Evolutionary conservation across 2,888 invertebrate genomes (phyloP).

Genomic region (Theodoxus fluviatilis): DNA sequence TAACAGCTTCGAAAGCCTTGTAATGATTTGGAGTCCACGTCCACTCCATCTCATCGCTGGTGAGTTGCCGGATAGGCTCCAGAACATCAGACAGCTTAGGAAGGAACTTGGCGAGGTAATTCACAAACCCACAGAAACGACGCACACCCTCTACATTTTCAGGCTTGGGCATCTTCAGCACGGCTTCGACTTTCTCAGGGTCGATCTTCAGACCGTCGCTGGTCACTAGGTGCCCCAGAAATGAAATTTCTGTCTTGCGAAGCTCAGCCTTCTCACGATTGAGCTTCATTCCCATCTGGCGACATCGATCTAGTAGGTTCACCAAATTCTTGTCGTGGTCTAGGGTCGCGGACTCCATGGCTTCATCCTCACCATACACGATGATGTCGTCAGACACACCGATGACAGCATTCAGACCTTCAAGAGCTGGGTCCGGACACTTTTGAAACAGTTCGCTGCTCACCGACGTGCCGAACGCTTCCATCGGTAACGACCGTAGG

Average conservation of each 20-base stretch:
- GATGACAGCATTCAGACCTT: conserved; percentile 27
- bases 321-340: conserved; percentile 31
- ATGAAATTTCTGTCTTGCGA: conserved; percentile 20
- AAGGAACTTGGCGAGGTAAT: conserved; percentile 35
- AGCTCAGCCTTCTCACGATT: conserved; percentile 27
- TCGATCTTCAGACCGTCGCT: conserved; percentile 30
- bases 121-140: conserved; percentile 30
- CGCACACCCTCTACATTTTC: conserved; percentile 30
- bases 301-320: conserved; percentile 23
- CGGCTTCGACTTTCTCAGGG: conserved; percentile 30
- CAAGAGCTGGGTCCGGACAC: conserved; percentile 25
- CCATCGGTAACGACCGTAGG: conserved; percentile 23
- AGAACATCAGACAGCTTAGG: conserved; percentile 29
- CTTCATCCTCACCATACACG: conserved; percentile 28
- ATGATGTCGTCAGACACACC: conserved; percentile 34
- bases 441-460: conserved; percentile 32
- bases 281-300: conserved; percentile 17
- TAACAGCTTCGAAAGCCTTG: conserved; percentile 29
- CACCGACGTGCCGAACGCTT: conserved; percentile 29
- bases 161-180: conserved; percentile 31
- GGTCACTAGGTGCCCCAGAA: conserved; percentile 29
- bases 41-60: conserved; percentile 24
- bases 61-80: conserved; percentile 23
- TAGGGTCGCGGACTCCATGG: not conserved
- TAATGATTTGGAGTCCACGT: conserved; percentile 31